Percentiles rank a stretch among this genome's conserved stretches.
Evolutionary conservation across 2,888 invertebrate species (phyloP).

Genomic region (Neoaliturus tenellus): DNA sequence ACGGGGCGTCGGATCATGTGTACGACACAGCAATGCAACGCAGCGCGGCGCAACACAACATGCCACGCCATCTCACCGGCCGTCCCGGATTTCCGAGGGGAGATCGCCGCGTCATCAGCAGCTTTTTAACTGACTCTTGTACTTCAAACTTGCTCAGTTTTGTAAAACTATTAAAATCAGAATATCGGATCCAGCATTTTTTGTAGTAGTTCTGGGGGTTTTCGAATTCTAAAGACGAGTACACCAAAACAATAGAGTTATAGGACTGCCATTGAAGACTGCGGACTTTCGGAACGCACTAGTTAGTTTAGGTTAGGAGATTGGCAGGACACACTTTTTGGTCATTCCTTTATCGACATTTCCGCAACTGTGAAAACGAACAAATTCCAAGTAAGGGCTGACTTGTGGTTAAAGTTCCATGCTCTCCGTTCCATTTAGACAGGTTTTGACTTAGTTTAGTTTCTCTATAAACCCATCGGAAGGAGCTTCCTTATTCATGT

Average conservation of each 20-base stretch:
- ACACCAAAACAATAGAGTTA: slow-evolving; percentile 47
- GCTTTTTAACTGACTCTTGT: slow-evolving; percentile 23
- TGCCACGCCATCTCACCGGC: not conserved
- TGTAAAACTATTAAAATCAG: not conserved
- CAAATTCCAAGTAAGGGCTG: slow-evolving; percentile 42
- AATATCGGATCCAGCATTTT: slow-evolving; percentile 6
- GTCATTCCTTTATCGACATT: slow-evolving; percentile 43
- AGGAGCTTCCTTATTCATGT: slow-evolving; percentile 17
- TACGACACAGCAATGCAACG: too few relatives aligned
- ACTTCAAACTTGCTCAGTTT: slow-evolving; percentile 38
- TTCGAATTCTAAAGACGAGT: slow-evolving; percentile 24
- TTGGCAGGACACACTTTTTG: slow-evolving; percentile 16
- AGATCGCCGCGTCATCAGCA: not conserved
- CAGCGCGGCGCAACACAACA: not conserved
- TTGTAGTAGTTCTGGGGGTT: not conserved
- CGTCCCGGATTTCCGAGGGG: not conserved
- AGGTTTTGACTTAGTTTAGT: slow-evolving; percentile 28
- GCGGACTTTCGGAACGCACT: slow-evolving; percentile 21
- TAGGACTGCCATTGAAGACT: slow-evolving; percentile 46
- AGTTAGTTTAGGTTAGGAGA: slow-evolving; percentile 39
- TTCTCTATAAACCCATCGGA: not conserved
- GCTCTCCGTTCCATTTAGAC: slow-evolving; percentile 1
- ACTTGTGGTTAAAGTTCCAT: slow-evolving; percentile 22
- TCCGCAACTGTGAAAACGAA: slow-evolving; percentile 42
- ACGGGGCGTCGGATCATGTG: too few relatives aligned